Base-by-base conservation (phyloP, 2,113 vertebrate species). In the Ictalurus punctatus region DNA sequence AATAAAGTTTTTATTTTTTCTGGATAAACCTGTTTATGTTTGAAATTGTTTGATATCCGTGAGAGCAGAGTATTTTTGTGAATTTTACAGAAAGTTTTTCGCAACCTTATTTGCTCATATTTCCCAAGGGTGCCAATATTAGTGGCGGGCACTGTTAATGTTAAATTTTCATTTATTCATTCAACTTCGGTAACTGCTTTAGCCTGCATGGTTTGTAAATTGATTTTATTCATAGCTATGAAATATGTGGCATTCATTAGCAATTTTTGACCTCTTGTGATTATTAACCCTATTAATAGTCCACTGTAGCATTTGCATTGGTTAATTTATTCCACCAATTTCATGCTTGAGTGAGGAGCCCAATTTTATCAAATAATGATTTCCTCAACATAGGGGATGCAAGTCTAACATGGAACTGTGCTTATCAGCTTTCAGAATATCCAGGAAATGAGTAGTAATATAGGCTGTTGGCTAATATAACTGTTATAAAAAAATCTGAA, bases 351-450 rank as follows among this genome's bases (percentile, higher is more conserved):
- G 34, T 76, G 69, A 30, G 34, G 54, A 86, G 69, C 48, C 80
- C 27, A 58, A n/a, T 56, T 81, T n/a, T 58, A 85, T 85, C 63
- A 85, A 69, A 52, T 54, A 67, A 85, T 85, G 34, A 83, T 83
- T 21, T 83, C 17, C 56, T 61, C 19, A 37, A 34, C 44, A 52
- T 54, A 54, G 71, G 44, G 48, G 58, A 69, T 30, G 61, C 40
- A 71, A 21, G 6, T 73, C 65, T 56, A 85, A 73, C 34, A 85
- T 37, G 19, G 4, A 85, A 52, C 6, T 12, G n/a, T 73, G 61
- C 4, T 19, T 52, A 14, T 83, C 10, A 37, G n/a, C 56, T 63
- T 23, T 83, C 3, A 61, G 30, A 21, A 37, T 82, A 58, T 17
- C 34, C 27, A 30, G 78, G 0, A 79, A 56, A 56, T 80, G 21